Base-by-base conservation (phyloP, 2,888 invertebrate species). In the Siphonodentalium dalli region DNA sequence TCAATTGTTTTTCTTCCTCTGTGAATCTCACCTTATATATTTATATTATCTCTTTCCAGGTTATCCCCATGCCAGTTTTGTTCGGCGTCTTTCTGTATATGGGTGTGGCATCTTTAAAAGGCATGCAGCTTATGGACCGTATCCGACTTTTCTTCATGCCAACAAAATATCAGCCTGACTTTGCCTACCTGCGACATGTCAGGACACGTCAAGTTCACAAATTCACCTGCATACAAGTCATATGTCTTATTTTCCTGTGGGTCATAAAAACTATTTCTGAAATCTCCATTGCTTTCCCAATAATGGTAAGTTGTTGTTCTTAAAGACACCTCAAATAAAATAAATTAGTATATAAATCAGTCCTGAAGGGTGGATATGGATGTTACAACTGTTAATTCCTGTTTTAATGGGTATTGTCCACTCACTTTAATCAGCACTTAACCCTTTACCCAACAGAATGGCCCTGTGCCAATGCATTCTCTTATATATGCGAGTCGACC, bases 11-110 rank as follows among this genome's bases (percentile, higher is more conserved):
- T n/a, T n/a, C n/a, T n/a, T n/a, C n/a, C n/a, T n/a, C n/a, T n/a
- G n/a, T n/a, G n/a, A n/a, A n/a, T n/a, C n/a, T n/a, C n/a, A n/a
- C n/a, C n/a, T n/a, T n/a, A n/a, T n/a, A n/a, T n/a, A n/a, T n/a
- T n/a, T n/a, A n/a, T n/a, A n/a, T n/a, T n/a, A n/a, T n/a, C n/a
- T 46, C 35, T 13, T 61, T 73, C 2, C 63, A 89, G 68, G 87
- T 90, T 79, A 97, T 98, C 77, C 97, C 97, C 20, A 97, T 98
- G 97, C 94, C 97, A 1, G 96, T 97, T 2, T 83, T 97, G 35
- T 98, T 93, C 83, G 97, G 98, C 31, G 96, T 98, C 28, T 98
- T 97, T 83, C 86, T 97, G 6, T 98, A 95, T 80, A 98, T 98
- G 97, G 97, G 97, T 26, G 92, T 92, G 23, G 92, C 95, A 24